Evolutionary conservation across 2,797 vertebrate genomes (phyloP).

Genomic region (Peromyscus aztecus): DNA sequence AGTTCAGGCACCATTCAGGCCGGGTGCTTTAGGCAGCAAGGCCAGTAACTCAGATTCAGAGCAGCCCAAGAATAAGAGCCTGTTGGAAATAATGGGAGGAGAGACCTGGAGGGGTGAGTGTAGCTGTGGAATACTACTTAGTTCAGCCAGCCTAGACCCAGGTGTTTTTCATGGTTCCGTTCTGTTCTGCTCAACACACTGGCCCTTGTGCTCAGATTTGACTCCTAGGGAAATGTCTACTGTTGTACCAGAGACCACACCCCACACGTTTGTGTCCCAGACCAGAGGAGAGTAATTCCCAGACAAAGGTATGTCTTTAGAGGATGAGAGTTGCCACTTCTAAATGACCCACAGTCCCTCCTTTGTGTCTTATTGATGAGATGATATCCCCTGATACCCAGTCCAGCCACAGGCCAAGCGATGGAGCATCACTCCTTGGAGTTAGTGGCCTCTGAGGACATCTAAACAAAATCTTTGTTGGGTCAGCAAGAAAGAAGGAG

Average conservation of each 20-base stretch:
- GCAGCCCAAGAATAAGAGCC: neutral
- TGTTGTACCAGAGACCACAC: neutral
- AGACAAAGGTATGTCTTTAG: neutral
- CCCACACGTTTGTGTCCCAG: neutral
- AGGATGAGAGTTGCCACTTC: neutral
- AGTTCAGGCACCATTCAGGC: neutral
- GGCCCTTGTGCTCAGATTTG: neutral
- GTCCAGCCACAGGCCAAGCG: neutral
- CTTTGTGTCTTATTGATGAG: conserved; percentile 2
- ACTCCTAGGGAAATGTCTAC: conserved; percentile 20
- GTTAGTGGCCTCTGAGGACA: neutral
- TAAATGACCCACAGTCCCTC: neutral
- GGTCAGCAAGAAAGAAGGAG: neutral
- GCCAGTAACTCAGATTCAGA: neutral
- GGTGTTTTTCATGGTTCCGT: neutral
- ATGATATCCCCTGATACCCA: neutral
- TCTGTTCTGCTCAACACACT: neutral
- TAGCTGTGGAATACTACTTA: neutral
- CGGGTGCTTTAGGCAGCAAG: neutral
- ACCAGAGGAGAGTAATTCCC: neutral
- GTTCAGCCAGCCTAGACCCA: neutral
- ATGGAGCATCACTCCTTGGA: neutral
- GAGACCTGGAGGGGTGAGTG: neutral
- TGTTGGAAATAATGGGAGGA: neutral
- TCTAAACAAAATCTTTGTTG: neutral